These are phyloP conservation scores for Sialis lutaria DNA, from an alignment of 2,888 invertebrate genomes.

Conservation along the genomic window DNA sequence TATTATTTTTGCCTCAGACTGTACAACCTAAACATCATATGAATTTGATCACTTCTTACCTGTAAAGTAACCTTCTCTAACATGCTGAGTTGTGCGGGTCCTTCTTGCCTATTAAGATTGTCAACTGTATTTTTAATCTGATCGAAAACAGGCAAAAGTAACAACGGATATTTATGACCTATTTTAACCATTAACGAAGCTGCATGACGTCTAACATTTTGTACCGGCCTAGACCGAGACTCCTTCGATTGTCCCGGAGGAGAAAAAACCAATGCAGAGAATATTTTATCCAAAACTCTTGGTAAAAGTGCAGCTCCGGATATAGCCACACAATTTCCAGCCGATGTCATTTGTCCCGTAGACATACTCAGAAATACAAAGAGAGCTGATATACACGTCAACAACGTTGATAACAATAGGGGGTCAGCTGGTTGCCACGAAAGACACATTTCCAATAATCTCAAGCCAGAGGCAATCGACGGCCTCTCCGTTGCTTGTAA, in stretches of 20 bases:
- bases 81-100: conserved; percentile 50
- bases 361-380: conserved; percentile 84
- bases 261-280: conserved; percentile 62
- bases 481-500: conserved; percentile 57
- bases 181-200: conserved; percentile 81
- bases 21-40: no score
- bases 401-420: conserved; percentile 58
- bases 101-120: conserved; percentile 44
- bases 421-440: conserved; percentile 61
- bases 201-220: conserved; percentile 76
- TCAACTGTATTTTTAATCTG: conserved; percentile 64
- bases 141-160: conserved; percentile 73
- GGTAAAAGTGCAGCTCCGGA: conserved; percentile 52
- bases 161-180: conserved; percentile 69
- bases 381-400: conserved; percentile 84
- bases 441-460: conserved; percentile 62
- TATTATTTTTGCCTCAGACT: no score
- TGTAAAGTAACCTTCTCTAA: conserved; percentile 68
- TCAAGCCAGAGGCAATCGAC: conserved; percentile 54
- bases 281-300: conserved; percentile 75
- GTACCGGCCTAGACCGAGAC: conserved; percentile 53
- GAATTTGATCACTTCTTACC: conserved; percentile 9
- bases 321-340: conserved; percentile 37
- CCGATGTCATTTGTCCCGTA: conserved; percentile 52
- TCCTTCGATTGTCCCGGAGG: conserved; percentile 46